Evolutionary conservation across 30 jellyfish, hydroid and myxozoan species (phyloP), one percentile per base, ranked within the genome.

Genomic region (Haliclystus octoradiatus): DNA sequence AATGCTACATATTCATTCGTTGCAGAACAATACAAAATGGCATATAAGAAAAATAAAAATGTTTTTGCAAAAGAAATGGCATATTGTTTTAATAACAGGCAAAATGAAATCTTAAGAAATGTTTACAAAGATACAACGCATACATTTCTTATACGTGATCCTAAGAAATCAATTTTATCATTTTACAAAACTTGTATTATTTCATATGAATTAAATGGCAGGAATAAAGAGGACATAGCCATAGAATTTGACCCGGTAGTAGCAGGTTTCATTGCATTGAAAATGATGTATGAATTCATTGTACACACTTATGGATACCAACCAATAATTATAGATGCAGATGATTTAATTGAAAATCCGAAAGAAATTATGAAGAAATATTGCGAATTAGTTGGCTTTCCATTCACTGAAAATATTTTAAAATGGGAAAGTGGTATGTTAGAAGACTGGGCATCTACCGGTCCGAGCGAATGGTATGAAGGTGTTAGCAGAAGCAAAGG

Each of bases 341-440:
- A 80, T 60, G 97, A 88, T 65, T 62, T 88, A 33, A 64, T 79
- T 80, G 93, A 89, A 33, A 65, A 75, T 65, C 97, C 97, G 3
- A 94, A 81, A 28, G 84, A 77, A 29, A 80, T 71, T 29, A 80
- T 88, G 94, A 77, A 76, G 49, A n/a, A n/a, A 0, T 88, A 79
- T 51, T 88, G 97, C 68, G 81, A 73, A 28, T 92, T 73, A 14
- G 75, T 74, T 23, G 93, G 93, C 23, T 68, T 81, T 24, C 78
- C 63, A 1, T 88, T 73, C 67, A 78, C 80, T 51, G 79, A 74
- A 70, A 75, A 78, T 69, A 88, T 88, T 23, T 78, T 88, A 9
- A 77, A 75, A 34, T 88, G 97, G 97, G 97, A 88, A 68, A 92
- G 94, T 2, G 93, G 94, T 28, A 83, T 83, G 57, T 74, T 79